Conservation (phyloP, 2,888 invertebrate genomes). For the Yponomeuta sedellus region DNA sequence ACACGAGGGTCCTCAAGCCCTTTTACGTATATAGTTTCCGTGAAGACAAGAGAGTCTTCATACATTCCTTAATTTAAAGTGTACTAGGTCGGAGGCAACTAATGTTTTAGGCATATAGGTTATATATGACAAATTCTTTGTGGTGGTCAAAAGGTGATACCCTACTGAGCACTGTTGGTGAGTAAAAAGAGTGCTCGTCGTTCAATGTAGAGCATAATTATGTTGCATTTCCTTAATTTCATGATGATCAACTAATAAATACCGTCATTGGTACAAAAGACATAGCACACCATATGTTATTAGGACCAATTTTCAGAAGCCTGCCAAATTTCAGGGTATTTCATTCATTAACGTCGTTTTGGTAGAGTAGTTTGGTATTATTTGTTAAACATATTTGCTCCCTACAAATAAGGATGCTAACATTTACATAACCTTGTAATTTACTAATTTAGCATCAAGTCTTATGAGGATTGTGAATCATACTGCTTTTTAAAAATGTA, state of each 20-base stretch:
- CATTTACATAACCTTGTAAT: too few relatives aligned
- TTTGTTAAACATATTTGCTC: too few relatives aligned
- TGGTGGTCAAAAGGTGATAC: constrained; percentile 15
- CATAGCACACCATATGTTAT: too few relatives aligned
- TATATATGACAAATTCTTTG: constrained; percentile 12
- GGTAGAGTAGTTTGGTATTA: too few relatives aligned
- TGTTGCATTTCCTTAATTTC: neutral
- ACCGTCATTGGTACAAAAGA: too few relatives aligned
- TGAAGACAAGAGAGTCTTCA: neutral
- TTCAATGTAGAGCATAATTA: neutral
- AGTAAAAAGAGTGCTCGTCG: neutral
- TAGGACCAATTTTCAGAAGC: too few relatives aligned
- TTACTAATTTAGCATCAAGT: too few relatives aligned
- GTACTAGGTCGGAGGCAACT: neutral
- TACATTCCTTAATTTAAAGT: neutral
- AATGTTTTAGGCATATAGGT: neutral
- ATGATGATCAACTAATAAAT: neutral
- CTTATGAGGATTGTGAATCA: neutral
- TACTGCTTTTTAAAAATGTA: neutral
- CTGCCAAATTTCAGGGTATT: neutral
- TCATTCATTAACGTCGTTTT: too few relatives aligned
- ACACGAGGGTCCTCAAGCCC: neutral
- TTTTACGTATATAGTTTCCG: neutral
- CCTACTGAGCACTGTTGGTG: constrained; percentile 16
- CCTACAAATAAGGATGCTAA: too few relatives aligned